These are phyloP conservation scores for Nemopilema nomurai DNA, from an alignment of 30 jellyfish, hydroid and myxozoan species.

Conservation along the genomic window DNA sequence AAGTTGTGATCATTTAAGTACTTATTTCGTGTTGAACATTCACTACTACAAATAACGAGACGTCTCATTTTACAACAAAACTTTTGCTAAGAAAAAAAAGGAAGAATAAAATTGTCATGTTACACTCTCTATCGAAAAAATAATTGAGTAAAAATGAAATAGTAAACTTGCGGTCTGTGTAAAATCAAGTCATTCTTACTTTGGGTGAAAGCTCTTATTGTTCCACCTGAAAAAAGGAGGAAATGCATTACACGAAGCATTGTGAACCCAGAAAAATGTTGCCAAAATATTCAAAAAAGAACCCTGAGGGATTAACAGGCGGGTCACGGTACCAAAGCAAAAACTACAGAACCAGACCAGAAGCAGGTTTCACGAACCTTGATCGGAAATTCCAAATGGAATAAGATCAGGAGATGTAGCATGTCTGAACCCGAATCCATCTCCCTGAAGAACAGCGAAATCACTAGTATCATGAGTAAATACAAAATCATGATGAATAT, in stretches of 20 bases:
- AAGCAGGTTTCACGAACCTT: slow-evolving; percentile 52
- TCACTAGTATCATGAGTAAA: neutral
- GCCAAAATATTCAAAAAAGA: too few relatives aligned
- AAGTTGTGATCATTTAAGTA: too few relatives aligned
- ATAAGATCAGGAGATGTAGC: slow-evolving; percentile 98
- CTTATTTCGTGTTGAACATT: too few relatives aligned
- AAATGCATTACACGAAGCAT: neutral
- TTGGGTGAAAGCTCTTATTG: slow-evolving; percentile 96
- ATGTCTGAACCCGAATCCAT: slow-evolving; percentile 97
- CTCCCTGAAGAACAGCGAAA: slow-evolving; percentile 70
- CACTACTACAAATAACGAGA: too few relatives aligned
- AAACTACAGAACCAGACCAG: neutral
- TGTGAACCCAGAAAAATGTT: too few relatives aligned
- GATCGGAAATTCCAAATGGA: slow-evolving; percentile 98
- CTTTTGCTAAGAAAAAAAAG: neutral
- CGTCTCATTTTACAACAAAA: too few relatives aligned
- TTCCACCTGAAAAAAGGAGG: slow-evolving; percentile 81
- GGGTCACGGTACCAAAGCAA: neutral
- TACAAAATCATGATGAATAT: neutral
- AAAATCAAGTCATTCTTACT: slow-evolving; percentile 52
- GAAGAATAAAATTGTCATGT: too few relatives aligned
- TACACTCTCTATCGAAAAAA: too few relatives aligned
- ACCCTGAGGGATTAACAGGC: too few relatives aligned
- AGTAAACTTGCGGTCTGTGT: too few relatives aligned
- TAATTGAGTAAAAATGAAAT: too few relatives aligned